Percentiles rank a stretch among this genome's conserved stretches.
These are phyloP conservation scores for Thunnus maccoyii DNA, from an alignment of 2,113 vertebrate genomes.

Conservation along the genomic window DNA sequence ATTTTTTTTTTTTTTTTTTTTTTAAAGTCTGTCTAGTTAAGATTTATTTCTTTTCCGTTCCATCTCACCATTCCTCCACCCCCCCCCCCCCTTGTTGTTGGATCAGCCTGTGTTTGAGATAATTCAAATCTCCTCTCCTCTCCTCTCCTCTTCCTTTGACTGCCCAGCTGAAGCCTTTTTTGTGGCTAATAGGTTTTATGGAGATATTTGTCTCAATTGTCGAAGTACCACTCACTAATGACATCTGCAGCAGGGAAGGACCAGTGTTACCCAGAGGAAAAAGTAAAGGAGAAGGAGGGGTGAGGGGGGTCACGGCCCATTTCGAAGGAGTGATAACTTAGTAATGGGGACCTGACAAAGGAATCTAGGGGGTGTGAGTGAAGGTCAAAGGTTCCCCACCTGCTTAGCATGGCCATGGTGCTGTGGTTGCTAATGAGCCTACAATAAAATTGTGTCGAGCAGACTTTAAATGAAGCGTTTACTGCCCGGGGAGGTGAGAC, in stretches of 20 bases:
- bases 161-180: slow-evolving; percentile 76
- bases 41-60: slow-evolving; percentile 58
- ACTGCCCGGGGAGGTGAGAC: neutral
- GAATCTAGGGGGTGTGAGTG: slow-evolving; percentile 57
- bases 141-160: slow-evolving; percentile 7
- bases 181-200: slow-evolving; percentile 86
- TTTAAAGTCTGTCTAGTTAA: neutral
- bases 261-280: slow-evolving; percentile 21
- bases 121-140: slow-evolving; percentile 11
- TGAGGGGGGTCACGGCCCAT: slow-evolving; percentile 52
- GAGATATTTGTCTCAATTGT: slow-evolving; percentile 73
- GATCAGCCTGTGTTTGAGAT: slow-evolving; percentile 28
- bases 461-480: slow-evolving; percentile 22
- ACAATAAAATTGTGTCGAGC: slow-evolving; percentile 29
- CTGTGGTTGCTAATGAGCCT: slow-evolving; percentile 56
- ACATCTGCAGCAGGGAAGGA: slow-evolving; percentile 82
- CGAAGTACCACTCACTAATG: slow-evolving; percentile 80
- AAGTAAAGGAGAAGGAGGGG: slow-evolving; percentile 23
- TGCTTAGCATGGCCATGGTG: slow-evolving; percentile 43
- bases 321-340: slow-evolving; percentile 48
- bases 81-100: slow-evolving; percentile 42
- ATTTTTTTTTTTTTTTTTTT: neutral
- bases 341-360: slow-evolving; percentile 58
- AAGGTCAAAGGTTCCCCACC: slow-evolving; percentile 63
- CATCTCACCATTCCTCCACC: slow-evolving; percentile 41